A percentile compares a stretch with the other conserved stretches of the same genome.
These are phyloP conservation scores for Sebastes diaconus DNA, from an alignment of 2,797 vertebrate genomes.

Conservation along the genomic window DNA sequence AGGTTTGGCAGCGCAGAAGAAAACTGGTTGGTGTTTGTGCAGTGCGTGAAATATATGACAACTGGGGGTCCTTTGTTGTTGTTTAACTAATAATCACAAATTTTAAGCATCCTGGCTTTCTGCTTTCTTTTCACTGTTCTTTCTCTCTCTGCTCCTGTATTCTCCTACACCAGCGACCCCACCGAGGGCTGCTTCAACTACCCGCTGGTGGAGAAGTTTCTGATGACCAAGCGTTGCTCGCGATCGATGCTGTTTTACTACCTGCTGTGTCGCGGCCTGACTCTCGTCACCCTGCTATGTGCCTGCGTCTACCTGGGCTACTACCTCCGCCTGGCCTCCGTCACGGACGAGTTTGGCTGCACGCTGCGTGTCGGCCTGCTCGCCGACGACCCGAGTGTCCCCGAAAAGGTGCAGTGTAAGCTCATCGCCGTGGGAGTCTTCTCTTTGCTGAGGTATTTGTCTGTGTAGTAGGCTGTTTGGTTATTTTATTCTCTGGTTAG, in stretches of 20 bases:
- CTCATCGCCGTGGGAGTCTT: conserved; percentile 95
- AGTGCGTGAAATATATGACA: too few relatives aligned
- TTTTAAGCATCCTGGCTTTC: neutral
- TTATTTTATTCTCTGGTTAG: too few relatives aligned
- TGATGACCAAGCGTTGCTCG: conserved; percentile 89
- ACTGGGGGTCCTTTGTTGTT: too few relatives aligned
- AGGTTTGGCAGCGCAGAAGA: neutral
- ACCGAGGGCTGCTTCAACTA: conserved; percentile 90
- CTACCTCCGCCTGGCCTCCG: conserved; percentile 89
- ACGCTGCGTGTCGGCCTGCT: conserved; percentile 89
- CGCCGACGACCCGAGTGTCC: conserved; percentile 83
- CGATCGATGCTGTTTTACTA: conserved; percentile 85
- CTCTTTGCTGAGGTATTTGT: conserved; percentile 87
- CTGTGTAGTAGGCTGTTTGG: neutral
- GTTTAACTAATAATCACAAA: too few relatives aligned
- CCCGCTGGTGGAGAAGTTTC: conserved; percentile 93
- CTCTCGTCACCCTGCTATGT: conserved; percentile 82
- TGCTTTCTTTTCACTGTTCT: neutral
- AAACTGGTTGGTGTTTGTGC: neutral
- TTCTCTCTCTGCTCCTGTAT: neutral
- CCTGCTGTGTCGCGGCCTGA: conserved; percentile 86
- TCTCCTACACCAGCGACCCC: conserved; percentile 78
- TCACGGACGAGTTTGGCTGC: conserved; percentile 91
- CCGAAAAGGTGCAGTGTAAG: conserved; percentile 90
- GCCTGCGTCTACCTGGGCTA: conserved; percentile 90